A percentile compares a stretch with the other conserved stretches of the same genome.
phyloP scores from a whole-genome alignment of 92 coral and sea anemone genomes.

The Zoanthus solanderi region DNA sequence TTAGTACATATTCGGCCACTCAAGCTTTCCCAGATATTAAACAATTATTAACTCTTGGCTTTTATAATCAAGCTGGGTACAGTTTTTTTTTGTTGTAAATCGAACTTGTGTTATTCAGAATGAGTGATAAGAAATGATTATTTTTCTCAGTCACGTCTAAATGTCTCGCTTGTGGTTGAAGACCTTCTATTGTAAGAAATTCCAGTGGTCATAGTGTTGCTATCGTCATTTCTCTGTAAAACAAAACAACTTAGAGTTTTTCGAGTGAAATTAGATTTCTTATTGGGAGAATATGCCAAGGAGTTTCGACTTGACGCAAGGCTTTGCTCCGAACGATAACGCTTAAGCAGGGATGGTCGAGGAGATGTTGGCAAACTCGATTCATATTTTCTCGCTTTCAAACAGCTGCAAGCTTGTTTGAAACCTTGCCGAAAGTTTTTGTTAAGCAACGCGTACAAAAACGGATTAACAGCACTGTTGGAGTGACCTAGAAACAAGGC shows the following conservation, averaged over 20 bases:
- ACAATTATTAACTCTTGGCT: too few relatives aligned
- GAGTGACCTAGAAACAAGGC: conserved; percentile 85
- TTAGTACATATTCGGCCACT: too few relatives aligned
- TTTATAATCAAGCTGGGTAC: too few relatives aligned
- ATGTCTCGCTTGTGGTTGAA: conserved; percentile 21
- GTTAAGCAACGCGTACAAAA: conserved; percentile 78
- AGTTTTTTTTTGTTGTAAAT: too few relatives aligned
- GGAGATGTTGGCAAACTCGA: neutral
- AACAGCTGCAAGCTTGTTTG: conserved; percentile 72
- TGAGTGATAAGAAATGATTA: too few relatives aligned
- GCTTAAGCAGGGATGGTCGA: neutral
- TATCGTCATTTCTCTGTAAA: neutral
- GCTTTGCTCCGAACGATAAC: conserved; percentile 27
- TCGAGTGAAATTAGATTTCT: neutral
- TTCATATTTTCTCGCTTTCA: neutral
- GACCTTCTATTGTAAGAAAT: conserved; percentile 22
- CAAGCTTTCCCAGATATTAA: too few relatives aligned
- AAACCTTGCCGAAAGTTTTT: conserved; percentile 83
- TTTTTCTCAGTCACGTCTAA: neutral
- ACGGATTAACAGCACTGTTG: conserved; percentile 85
- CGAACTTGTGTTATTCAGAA: too few relatives aligned
- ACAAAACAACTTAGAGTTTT: neutral
- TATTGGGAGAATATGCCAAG: neutral
- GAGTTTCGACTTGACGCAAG: conserved; percentile 26
- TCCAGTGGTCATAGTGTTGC: neutral